These are phyloP conservation scores for Andrena fulva DNA, from an alignment of 2,888 invertebrate species.

Conservation along the genomic window DNA sequence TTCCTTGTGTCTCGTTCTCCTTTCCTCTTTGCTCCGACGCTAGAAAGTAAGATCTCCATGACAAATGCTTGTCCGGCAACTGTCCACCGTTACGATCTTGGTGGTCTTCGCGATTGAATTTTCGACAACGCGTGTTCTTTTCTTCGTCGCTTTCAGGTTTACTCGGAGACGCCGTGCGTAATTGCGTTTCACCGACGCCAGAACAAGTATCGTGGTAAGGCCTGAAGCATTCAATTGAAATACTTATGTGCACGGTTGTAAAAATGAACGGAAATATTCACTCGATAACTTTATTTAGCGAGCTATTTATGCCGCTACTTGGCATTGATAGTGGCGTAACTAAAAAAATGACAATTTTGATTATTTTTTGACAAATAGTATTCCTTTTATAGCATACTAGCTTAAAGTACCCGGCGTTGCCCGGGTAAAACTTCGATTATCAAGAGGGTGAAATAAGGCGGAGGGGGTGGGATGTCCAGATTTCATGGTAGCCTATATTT, in stretches of 20 bases:
- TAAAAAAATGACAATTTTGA: too few species aligned
- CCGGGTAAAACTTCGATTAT: too few species aligned
- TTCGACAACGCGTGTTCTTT: slow-evolving; percentile 53
- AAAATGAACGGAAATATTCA: slow-evolving; percentile 4
- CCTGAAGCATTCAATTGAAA: too few species aligned
- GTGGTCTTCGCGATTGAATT: slow-evolving; percentile 70
- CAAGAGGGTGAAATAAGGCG: too few species aligned
- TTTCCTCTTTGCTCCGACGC: slow-evolving; percentile 58
- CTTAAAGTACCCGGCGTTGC: too few species aligned
- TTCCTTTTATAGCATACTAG: too few species aligned
- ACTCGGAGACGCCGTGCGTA: neutral
- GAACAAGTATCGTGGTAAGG: neutral
- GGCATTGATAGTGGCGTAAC: too few species aligned
- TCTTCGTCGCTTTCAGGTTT: slow-evolving; percentile 13
- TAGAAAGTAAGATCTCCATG: slow-evolving; percentile 76
- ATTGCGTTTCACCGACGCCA: neutral
- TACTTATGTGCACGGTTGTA: neutral
- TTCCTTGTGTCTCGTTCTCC: slow-evolving; percentile 13
- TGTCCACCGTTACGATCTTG: slow-evolving; percentile 62
- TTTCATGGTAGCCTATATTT: too few species aligned
- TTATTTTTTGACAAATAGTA: too few species aligned
- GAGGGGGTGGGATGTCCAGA: too few species aligned
- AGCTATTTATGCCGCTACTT: too few species aligned
- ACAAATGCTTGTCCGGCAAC: slow-evolving; percentile 73
- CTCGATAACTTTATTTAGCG: too few species aligned